A percentile compares a stretch with the other conserved stretches of the same genome.
Evolutionary conservation across 1,140 invertebrate genomes (phyloP).

Genomic region (Drosophila baimaii): DNA sequence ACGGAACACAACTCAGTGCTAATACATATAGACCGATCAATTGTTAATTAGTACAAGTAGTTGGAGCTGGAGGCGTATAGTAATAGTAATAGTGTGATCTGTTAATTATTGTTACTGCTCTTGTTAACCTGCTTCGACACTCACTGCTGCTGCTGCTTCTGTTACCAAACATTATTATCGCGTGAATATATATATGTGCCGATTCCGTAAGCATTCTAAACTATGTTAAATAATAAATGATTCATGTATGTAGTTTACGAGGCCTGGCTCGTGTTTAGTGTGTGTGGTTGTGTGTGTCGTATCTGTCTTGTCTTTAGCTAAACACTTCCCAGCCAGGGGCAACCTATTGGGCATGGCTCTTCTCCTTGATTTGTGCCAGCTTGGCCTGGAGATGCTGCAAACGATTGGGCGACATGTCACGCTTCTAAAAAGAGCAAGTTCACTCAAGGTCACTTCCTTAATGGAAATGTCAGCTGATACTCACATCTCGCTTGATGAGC

Average conservation of each 20-base stretch:
- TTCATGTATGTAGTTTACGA: conserved; percentile 48
- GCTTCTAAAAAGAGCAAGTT: conserved; percentile 59
- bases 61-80: conserved; percentile 49
- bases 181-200: conserved; percentile 65
- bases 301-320: conserved; percentile 26
- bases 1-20: conserved; percentile 68
- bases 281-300: conserved; percentile 12
- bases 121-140: conserved; percentile 70
- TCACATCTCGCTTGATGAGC: conserved; percentile 72
- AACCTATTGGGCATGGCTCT: conserved; percentile 73
- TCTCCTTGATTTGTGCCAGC: conserved; percentile 80
- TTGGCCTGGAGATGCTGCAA: conserved; percentile 82
- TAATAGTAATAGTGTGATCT: conserved; percentile 62
- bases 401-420: conserved; percentile 81
- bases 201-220: conserved; percentile 64
- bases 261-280: conserved; percentile 12
- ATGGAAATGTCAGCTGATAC: too few species aligned
- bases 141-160: conserved; percentile 44
- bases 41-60: conserved; percentile 54
- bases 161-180: conserved; percentile 61
- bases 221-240: conserved; percentile 76
- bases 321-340: conserved; percentile 15
- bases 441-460: background rate
- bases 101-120: conserved; percentile 72
- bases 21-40: conserved; percentile 59